Base-by-base conservation (phyloP, 2,888 invertebrate species). In the Emmelina monodactyla region DNA sequence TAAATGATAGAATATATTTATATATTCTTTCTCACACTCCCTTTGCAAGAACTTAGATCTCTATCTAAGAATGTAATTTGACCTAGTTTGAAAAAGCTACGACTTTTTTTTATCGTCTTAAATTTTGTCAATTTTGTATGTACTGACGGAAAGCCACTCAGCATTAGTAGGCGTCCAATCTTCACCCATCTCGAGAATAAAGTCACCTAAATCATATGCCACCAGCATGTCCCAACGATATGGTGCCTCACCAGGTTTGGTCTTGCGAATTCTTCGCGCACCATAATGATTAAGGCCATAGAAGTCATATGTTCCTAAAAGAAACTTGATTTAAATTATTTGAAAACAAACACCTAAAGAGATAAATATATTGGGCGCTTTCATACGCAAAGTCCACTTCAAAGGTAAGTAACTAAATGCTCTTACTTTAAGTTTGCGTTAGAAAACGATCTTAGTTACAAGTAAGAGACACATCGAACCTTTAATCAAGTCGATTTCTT, bases 261-360 rank as follows among this genome's bases (percentile, higher is more conserved):
- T 14, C 13, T 6, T 12, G 2, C 32, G 22, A 2, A 50, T 46
- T 2, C 45, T 30, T 11, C 47, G 41, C 3, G 53, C 52, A 0
- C 76, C 70, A 51, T 84, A 84, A 44, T 76, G 66, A 46, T 84
- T 84, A 12, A 83, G 36, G 0, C 67, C 82, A 31, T 75, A 63
- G 45, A 71, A 83, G 45, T 84, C 84, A 11, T 61, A 68, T 0
- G 80, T 67, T 1, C 82, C 83, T 67, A 41, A 19, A 19, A 19
- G 19, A 9, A 19, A 19, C 5, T 19, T 6, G 9, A 9, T 19
- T 19, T 19, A 19, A 5, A 19, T 6, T 19, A 6, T 19, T 9
- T 19, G 19, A 9, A 6, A 6, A 19, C 19, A 6, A 9, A 19
- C 19, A 6, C 5, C 19, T 19, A 19, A 19, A 19, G 5, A 19